Evolutionary conservation across 2,113 vertebrate species (phyloP), one percentile per base, ranked within the genome.

Genomic region (Bos javanicus): DNA sequence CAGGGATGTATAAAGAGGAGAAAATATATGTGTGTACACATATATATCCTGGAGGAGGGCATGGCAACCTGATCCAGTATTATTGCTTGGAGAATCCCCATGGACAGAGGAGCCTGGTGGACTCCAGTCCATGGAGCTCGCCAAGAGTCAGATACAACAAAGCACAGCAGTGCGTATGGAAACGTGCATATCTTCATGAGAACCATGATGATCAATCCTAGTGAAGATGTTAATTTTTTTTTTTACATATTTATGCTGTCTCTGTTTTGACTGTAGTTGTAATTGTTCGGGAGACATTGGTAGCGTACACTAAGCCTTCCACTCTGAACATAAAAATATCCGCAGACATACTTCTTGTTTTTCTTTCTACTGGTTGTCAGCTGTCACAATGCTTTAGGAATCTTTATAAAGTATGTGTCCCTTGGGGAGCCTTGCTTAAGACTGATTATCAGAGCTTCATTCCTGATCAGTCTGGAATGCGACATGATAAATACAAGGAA

Each of bases 101-200:
- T 71, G 67, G 67, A 71, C n/a, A 6, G n/a, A 71, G 67, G n/a
- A 71, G 4, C 19, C 67, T 71, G 67, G n/a, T 2, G 1, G 19
- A 12, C 67, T 71, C 10, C 19, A 71, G n/a, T 6, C 10, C n/a
- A 2, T 1, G 10, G n/a, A 12, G 67, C 19, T 23, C 19, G 12
- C 9, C 17, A 71, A 23, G 5, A 36, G n/a, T 71, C 17, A 36
- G n/a, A 11, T 19, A 1, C 19, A 11, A 6, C 2, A 2, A 1
- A 39, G n/a, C n/a, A 0, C 10, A 3, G 10, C n/a, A 13, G 21
- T 26, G 71, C 5, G 6, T 14, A 13, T n/a, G 56, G 57, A 67
- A 13, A 52, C 16, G 54, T 71, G 11, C 17, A 0, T 10, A 5
- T 80, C 10, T 67, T 36, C 30, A 46, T 14, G 43, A 26, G 33